Base-by-base conservation (phyloP, 1,140 invertebrate genomes). In the Pectinophora gossypiella region DNA sequence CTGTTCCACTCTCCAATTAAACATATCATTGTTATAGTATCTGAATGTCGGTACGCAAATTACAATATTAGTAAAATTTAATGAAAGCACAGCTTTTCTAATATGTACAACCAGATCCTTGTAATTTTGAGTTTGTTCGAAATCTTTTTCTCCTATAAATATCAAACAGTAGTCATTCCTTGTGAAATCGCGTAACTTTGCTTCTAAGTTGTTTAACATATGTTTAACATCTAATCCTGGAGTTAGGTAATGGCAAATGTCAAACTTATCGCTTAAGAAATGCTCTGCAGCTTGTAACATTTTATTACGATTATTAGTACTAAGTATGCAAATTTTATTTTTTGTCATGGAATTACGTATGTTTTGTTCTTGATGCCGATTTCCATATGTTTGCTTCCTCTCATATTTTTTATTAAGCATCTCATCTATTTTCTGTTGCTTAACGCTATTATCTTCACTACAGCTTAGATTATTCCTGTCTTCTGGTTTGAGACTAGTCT, bases 71-170 rank as follows among this genome's bases (percentile, higher is more conserved):
- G 53, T 53, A 48, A 50, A 42, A 12, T 38, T 15, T 16, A 60
- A 1, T 15, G 50, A 19, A 43, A 36, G 45, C 20, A 60, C 20
- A 5, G 16, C 12, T 3, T 43, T 9, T 45, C 50, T 16, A 36
- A 55, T 12, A 10, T 27, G n/a, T 3, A 36, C 9, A 45, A 56
- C 35, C 3, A 49, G 23, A 10, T 44, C 23, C 10, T 18, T 16
- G 23, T 58, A 58, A 27, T 58, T 40, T 13, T 46, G 27, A 0
- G 56, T 47, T 27, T 15, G 19, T 2, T 38, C 47, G 44, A 61
- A 61, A 40, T 61, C 58, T 22, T 55, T 42, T 54, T 61, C 53
- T 0, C 58, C 58, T 13, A 61, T 38, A 1, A 61, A 21, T 35
- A 61, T 44, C 6, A 61, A 18, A 20, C 54, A 61, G 35, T 38